Percentiles rank a stretch among this genome's conserved stretches.
phyloP scores from a whole-genome alignment of 2,888 invertebrate species.

The Corbicula japonica region DNA sequence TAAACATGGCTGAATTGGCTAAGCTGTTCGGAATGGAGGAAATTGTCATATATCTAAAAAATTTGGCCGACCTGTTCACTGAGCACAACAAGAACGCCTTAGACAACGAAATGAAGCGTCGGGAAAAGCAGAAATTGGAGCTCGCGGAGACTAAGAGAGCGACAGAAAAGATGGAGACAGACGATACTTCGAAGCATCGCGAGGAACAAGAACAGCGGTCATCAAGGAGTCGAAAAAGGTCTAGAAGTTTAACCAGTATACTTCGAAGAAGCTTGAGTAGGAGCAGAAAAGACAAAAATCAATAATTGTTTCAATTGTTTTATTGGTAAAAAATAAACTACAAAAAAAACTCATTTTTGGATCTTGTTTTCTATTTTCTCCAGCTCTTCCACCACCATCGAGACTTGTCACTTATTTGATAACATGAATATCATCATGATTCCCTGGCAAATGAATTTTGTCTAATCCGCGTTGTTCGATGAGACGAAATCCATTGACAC shows the following conservation, averaged over 20 bases:
- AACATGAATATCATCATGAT: too few relatives aligned
- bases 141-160: not conserved
- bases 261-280: constrained; percentile 10
- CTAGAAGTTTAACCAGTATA: not conserved
- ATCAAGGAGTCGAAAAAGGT: not conserved
- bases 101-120: constrained; percentile 9
- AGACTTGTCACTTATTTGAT: too few relatives aligned
- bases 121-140: not conserved
- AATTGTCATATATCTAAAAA: not conserved
- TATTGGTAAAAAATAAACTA: too few relatives aligned
- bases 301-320: not conserved
- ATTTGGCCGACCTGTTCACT: constrained; percentile 2
- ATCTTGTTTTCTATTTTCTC: too few relatives aligned
- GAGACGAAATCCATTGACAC: too few relatives aligned
- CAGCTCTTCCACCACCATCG: too few relatives aligned
- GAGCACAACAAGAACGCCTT: constrained; percentile 18
- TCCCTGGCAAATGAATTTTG: too few relatives aligned
- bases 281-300: constrained; percentile 17
- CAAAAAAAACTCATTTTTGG: too few relatives aligned
- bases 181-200: not conserved
- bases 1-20: constrained; percentile 6
- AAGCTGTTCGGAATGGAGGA: constrained; percentile 5
- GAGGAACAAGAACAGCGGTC: not conserved
- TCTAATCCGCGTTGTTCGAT: too few relatives aligned
- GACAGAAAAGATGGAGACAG: not conserved